A percentile compares a stretch with the other conserved stretches of the same genome.
These are phyloP conservation scores for Toxotes jaculatrix DNA, from an alignment of 2,113 vertebrate species.

Conservation along the genomic window DNA sequence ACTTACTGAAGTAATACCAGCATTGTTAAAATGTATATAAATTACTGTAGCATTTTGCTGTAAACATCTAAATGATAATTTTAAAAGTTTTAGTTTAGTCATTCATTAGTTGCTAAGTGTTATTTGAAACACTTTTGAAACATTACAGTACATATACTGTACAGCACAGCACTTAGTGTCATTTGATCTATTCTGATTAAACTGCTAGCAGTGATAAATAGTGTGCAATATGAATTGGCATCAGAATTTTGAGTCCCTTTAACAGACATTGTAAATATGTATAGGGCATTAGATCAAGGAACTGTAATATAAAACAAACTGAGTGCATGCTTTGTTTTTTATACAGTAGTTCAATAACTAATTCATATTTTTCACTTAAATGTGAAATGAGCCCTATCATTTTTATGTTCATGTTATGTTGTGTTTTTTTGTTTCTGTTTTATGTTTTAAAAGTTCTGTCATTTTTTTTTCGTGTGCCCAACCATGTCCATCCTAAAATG, in stretches of 20 bases:
- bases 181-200: conserved; percentile 84
- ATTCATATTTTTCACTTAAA: conserved; percentile 83
- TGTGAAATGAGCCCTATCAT: conserved; percentile 79
- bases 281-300: conserved; percentile 90
- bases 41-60: conserved; percentile 89
- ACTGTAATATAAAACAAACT: conserved; percentile 88
- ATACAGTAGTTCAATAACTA: conserved; percentile 86
- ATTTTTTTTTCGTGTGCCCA: conserved; percentile 86
- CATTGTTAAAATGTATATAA: conserved; percentile 94
- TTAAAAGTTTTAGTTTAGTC: conserved; percentile 83
- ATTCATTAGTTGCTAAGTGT: conserved; percentile 66
- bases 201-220: conserved; percentile 95
- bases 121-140: conserved; percentile 73
- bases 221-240: conserved; percentile 94
- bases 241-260: conserved; percentile 98
- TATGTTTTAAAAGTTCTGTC: conserved; percentile 82
- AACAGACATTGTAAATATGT: conserved; percentile 94
- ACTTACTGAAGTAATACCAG: conserved; percentile 91
- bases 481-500: conserved; percentile 81
- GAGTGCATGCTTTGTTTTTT: conserved; percentile 96
- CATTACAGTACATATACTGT: conserved; percentile 39
- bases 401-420: conserved; percentile 42
- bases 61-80: conserved; percentile 94
- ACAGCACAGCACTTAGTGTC: conserved; percentile 42
- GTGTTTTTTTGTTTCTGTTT: conserved; percentile 57